phyloP scores from a whole-genome alignment of 2,797 vertebrate genomes.

The Muraenolepis orangiensis region DNA sequence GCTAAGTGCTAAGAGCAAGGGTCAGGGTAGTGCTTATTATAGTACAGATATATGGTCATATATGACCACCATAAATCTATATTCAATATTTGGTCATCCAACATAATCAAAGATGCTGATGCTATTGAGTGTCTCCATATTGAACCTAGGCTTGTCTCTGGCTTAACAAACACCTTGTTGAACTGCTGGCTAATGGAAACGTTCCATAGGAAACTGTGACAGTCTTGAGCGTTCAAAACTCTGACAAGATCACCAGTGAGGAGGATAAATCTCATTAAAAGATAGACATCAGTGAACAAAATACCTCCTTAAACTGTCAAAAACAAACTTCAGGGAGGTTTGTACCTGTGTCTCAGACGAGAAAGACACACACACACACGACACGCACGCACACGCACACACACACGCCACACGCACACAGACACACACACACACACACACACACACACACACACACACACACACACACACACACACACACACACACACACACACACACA shows the following conservation, averaged over 20 bases:
- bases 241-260: not conserved
- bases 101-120: too few relatives aligned
- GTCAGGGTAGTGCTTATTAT: too few relatives aligned
- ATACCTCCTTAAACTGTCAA: not conserved
- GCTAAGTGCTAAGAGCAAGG: too few relatives aligned
- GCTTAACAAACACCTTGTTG: not conserved
- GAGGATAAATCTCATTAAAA: not conserved
- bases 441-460: slow-evolving; percentile 6
- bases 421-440: slow-evolving; percentile 4
- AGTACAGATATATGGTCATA: too few relatives aligned
- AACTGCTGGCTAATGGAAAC: not conserved
- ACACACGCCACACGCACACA: slow-evolving; percentile 2
- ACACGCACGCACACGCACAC: not conserved
- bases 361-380: not conserved
- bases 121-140: too few relatives aligned
- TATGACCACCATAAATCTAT: too few relatives aligned
- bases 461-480: not conserved
- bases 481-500: slow-evolving; percentile 5
- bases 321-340: not conserved
- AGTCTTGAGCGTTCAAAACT: not conserved
- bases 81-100: too few relatives aligned
- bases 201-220: not conserved
- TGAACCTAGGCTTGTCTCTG: too few relatives aligned
- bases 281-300: not conserved
- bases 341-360: not conserved